phyloP scores from a whole-genome alignment of 2,113 vertebrate genomes.

The Sialia sialis region DNA sequence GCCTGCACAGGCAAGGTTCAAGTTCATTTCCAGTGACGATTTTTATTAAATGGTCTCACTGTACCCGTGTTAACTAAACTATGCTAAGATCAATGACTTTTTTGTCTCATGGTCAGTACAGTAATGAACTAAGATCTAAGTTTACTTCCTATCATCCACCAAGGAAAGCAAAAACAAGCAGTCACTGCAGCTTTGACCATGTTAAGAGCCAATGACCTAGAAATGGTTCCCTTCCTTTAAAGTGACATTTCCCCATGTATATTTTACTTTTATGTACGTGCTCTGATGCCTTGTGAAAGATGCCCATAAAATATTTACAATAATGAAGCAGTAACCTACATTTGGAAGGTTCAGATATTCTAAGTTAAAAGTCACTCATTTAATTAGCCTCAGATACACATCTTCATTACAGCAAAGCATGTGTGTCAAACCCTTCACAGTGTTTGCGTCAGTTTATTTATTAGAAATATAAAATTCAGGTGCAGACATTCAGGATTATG shows the following conservation, averaged over 20 bases:
- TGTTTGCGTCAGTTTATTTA: neutral
- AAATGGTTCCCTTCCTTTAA: neutral
- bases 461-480: neutral
- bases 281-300: conserved; percentile 4
- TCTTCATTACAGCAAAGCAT: neutral
- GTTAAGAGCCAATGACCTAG: neutral
- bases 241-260: neutral
- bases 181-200: neutral
- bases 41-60: neutral
- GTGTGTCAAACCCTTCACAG: neutral
- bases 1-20: neutral
- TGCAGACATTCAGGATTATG: neutral
- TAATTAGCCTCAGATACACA: neutral
- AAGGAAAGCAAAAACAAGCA: neutral
- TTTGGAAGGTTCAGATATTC: conserved; percentile 5
- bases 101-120: neutral
- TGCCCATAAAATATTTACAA: conserved; percentile 45
- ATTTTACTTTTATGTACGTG: conserved; percentile 6
- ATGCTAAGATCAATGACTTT: neutral
- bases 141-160: neutral
- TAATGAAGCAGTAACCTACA: conserved; percentile 45
- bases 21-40: neutral
- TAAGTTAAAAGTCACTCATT: neutral
- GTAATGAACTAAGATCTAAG: neutral
- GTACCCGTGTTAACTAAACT: neutral